Evolutionary conservation across 2,113 vertebrate genomes (phyloP).

Genomic region (Piliocolobus tephrosceles): DNA sequence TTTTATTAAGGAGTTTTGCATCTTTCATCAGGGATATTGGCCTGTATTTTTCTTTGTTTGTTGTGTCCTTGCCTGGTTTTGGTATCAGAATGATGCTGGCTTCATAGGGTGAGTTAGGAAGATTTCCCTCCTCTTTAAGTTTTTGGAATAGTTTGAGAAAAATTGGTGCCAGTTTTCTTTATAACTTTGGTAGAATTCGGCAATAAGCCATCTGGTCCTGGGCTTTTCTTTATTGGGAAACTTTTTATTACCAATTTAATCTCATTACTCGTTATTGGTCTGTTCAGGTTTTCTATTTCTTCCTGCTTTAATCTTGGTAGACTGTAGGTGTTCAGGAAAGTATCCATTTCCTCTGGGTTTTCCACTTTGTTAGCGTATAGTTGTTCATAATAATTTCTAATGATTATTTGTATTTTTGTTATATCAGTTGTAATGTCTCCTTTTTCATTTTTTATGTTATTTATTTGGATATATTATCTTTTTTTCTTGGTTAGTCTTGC

Average conservation of each 20-base stretch:
- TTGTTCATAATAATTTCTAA: background rate
- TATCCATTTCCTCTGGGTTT: background rate
- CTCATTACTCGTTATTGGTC: background rate
- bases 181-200: background rate
- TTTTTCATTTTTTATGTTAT: background rate
- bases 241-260: background rate
- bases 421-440: background rate
- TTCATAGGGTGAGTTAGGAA: background rate
- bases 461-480: background rate
- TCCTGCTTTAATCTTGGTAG: background rate
- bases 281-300: background rate
- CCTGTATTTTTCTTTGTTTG: background rate
- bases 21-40: background rate
- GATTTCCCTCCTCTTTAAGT: background rate
- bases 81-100: background rate
- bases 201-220: background rate
- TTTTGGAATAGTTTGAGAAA: background rate
- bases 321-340: background rate
- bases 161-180: background rate
- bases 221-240: background rate
- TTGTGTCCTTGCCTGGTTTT: background rate
- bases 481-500: background rate
- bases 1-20: background rate
- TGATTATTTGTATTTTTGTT: background rate
- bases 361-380: background rate